phyloP scores from a whole-genome alignment of 2,888 invertebrate genomes.

The Himalopsyche tibetana region DNA sequence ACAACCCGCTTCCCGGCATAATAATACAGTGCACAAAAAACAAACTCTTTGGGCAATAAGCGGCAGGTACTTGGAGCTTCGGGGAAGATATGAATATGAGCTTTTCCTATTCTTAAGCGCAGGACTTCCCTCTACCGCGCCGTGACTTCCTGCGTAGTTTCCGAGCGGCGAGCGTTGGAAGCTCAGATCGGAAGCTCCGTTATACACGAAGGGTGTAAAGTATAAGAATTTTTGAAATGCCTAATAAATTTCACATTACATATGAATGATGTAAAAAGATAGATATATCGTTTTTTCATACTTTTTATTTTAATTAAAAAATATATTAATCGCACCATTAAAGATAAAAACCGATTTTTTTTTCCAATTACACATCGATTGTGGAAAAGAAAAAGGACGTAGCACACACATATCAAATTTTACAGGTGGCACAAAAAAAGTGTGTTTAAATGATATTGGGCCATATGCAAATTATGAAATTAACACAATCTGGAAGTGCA shows the following conservation, averaged over 20 bases:
- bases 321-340: no score
- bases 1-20: not conserved
- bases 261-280: conserved; percentile 2
- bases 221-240: conserved; percentile 23
- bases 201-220: conserved; percentile 26
- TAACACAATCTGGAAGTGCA: no score
- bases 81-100: conserved; percentile 31
- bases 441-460: no score
- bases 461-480: no score
- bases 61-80: not conserved
- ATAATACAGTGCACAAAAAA: conserved; percentile 13
- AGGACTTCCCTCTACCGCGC: conserved; percentile 15
- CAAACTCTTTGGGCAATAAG: conserved; percentile 19
- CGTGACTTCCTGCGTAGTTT: conserved; percentile 35
- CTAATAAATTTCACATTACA: conserved; percentile 18
- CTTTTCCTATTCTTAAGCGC: conserved; percentile 43
- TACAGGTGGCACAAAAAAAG: no score
- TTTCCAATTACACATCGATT: no score
- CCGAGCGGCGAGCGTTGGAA: conserved; percentile 35
- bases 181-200: conserved; percentile 18
- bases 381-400: no score
- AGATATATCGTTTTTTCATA: no score
- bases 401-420: no score
- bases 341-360: no score
- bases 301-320: no score